Evolutionary conservation across 1,140 invertebrate species (phyloP), one percentile per base, ranked within the genome.

Genomic region (Rhagoletis zephyria): DNA sequence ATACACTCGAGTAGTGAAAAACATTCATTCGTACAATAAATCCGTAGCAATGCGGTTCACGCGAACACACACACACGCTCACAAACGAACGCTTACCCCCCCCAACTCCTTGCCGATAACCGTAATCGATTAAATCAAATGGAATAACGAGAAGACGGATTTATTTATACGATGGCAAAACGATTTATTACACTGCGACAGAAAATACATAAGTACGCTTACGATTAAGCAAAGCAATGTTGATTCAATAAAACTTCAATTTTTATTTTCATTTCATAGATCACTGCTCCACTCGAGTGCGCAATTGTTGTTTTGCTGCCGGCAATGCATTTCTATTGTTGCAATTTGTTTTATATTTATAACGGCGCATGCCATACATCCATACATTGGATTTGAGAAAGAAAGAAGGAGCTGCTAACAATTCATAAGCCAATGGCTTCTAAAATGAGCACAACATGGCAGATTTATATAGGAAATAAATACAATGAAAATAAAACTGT

Each of bases 111-210:
- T n/a, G 48, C 0, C 74, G 48, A 51, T 51, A 19, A 19, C 19
- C 56, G 16, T 81, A 81, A 81, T 81, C 74, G 74, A 81, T 81
- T 81, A 81, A 81, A 81, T 81, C 74, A 81, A 59, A 81, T 59
- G 74, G 74, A 81, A 81, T 81, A 81, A 81, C 74, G 74, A 81
- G 74, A 81, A 51, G 42, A 81, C 42, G 48, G 74, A 56, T 81
- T 81, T 81, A 81, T 81, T 56, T 81, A 48, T 81, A 48, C 30
- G 30, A 30, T 81, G 48, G 74, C 48, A 81, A 51, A 59, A 42
- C 74, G 74, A 81, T 81, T 81, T 81, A 81, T 81, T 81, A 48
- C 74, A 81, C 12, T 56, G 74, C 74, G 74, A 56, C 74, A 81
- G 48, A 45, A n/a, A 5, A 42, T 74, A 74, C 67, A 74, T 14